Base-by-base conservation (phyloP, 1,140 invertebrate species). In the Pogonomyrmex barbatus region DNA sequence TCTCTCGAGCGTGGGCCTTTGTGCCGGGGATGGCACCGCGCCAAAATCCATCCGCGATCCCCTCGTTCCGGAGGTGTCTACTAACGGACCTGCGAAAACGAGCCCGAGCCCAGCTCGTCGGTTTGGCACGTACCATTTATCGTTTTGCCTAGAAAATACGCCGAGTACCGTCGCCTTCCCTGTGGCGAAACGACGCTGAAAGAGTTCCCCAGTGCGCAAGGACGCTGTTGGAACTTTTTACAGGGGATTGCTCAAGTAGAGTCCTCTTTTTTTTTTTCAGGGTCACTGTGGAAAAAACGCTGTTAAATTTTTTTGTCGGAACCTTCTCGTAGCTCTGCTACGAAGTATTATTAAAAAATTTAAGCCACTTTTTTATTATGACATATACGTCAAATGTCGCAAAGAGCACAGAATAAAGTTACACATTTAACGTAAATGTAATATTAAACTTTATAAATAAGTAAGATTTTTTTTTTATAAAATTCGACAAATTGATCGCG, bases 41-140 rank as follows among this genome's bases (percentile, higher is more conserved):
- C 94, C 94, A 94, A 93, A 94, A 94, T 92, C 90, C 86, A 86
- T 92, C 88, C 83, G 87, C 89, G 90, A 91, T 93, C 92, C 92
- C 91, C 92, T 92, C 91, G 89, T 89, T 89, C 56, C 85, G 39
- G 75, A 73, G 54, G 33, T 79, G 36, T 77, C 65, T 88, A 93
- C 93, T 94, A 94, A 92, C 93, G 91, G 90, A 91, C 89, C 89
- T 90, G 92, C 91, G 91, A 91, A 92, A 94, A 93, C 92, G 87
- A 92, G 91, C 92, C 91, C 91, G 87, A 83, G 56, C 56, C 45
- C 77, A 2, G 54, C 83, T 87, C 75, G 82, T 52, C 47, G 47
- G 60, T 60, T 47, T 73, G 79, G 79, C 83, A 81, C 81, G 76
- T 92, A 89, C 90, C 91, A 90, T 91, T 92, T 93, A 94, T 91